phyloP scores from a whole-genome alignment of 2,113 vertebrate genomes.

The Cyprinodon tularosa region DNA sequence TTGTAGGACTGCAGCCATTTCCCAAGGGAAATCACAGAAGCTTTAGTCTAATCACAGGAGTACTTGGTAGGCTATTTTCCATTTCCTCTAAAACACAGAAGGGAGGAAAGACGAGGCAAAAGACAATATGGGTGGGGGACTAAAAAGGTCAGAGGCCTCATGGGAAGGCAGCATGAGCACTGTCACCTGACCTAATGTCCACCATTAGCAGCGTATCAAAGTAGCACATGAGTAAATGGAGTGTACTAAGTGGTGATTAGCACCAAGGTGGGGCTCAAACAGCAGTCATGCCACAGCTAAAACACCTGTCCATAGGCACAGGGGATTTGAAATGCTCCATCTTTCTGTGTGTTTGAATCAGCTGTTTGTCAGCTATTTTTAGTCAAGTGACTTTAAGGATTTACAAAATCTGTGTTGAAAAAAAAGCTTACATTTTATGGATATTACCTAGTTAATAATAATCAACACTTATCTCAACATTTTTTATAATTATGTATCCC shows the following conservation, averaged over 20 bases:
- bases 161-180: slow-evolving; percentile 34
- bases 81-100: slow-evolving; percentile 51
- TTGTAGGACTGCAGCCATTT: slow-evolving; percentile 62
- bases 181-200: slow-evolving; percentile 47
- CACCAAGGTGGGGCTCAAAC: slow-evolving; percentile 32
- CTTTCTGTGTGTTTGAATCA: slow-evolving; percentile 41
- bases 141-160: slow-evolving; percentile 51
- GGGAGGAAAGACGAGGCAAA: background rate
- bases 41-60: slow-evolving; percentile 76
- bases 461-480: too few relatives aligned
- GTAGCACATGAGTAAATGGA: slow-evolving; percentile 66
- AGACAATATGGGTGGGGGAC: slow-evolving; percentile 34
- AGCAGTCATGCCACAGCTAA: slow-evolving; percentile 38
- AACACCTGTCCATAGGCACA: slow-evolving; percentile 62
- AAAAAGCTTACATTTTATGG: slow-evolving; percentile 3
- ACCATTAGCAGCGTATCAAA: slow-evolving; percentile 64
- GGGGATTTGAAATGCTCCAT: slow-evolving; percentile 50
- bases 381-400: background rate
- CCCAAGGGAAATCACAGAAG: slow-evolving; percentile 78
- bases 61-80: slow-evolving; percentile 57
- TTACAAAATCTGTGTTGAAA: background rate
- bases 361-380: slow-evolving; percentile 24
- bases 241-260: slow-evolving; percentile 70
- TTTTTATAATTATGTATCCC: too few relatives aligned
- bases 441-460: background rate